Evolutionary conservation across 1,140 invertebrate genomes (phyloP), one percentile per base, ranked within the genome.

Genomic region (Aphidius gifuensis): DNA sequence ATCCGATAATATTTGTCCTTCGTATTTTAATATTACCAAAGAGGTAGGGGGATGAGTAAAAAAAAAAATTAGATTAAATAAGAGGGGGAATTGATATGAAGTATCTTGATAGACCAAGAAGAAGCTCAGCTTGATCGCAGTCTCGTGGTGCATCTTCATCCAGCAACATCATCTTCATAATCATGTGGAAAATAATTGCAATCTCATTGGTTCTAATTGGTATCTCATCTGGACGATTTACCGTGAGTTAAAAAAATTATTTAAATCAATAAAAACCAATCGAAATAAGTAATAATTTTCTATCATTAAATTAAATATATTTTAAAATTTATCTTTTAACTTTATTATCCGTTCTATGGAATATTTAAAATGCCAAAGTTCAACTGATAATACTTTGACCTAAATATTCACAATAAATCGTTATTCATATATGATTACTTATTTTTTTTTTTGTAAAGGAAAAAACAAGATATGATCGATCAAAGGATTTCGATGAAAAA

Each of bases 401-500:
- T 50, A 57, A 42, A 53, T 48, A 56, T 61, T 61, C 7, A 21
- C 46, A 45, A 58, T 32, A 16, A 7, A 42, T 43, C 6, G 42
- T 11, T 8, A 43, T 43, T 39, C 16, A 16, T 16, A 16, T 16
- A 16, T 16, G 16, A 16, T 65, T 32, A 32, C 2, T 32, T 32
- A 3, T 32, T 32, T 32, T 55, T 61, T 62, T 16, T 39, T 48
- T 55, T 58, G 9, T 65, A 16, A 46, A 74, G 76, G 71, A 75
- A 50, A 75, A 76, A 48, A 74, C 61, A 8, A 67, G 70, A 48
- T 78, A 71, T 44, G 75, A 75, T 58, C 69, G 73, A 32, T 74
- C 73, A 4, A 2, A 72, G 53, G 42, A 67, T 9, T 59, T 6
- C 5, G 40, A 56, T 6, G 54, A 63, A 40, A 38, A n/a, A 23